Base-by-base conservation (phyloP, 2,797 vertebrate genomes). In the Megalops cyprinoides region DNA sequence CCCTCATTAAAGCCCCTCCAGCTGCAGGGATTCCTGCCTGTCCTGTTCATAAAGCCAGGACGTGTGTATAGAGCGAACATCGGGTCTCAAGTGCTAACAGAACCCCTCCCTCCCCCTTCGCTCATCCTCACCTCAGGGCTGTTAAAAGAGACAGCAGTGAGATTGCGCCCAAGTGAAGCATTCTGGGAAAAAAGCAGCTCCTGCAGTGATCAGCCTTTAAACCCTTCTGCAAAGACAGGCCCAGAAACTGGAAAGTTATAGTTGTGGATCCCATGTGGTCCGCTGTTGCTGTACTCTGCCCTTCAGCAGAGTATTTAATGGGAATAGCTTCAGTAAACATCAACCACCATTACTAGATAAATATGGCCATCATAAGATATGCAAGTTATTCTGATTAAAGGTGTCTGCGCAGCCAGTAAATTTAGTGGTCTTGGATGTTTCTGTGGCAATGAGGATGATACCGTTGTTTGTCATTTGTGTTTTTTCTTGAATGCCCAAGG, bases 101-200 rank as follows among this genome's bases (percentile, higher is more conserved):
- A 65, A 60, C n/a, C n/a, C n/a, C n/a, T n/a, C n/a, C n/a, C n/a
- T n/a, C n/a, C n/a, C n/a, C n/a, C n/a, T n/a, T n/a, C n/a, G n/a
- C n/a, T n/a, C n/a, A n/a, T n/a, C n/a, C n/a, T n/a, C n/a, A n/a
- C n/a, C n/a, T n/a, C n/a, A n/a, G n/a, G n/a, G n/a, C n/a, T n/a
- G n/a, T n/a, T n/a, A n/a, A n/a, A n/a, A n/a, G n/a, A n/a, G n/a
- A n/a, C n/a, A n/a, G n/a, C n/a, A n/a, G n/a, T n/a, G n/a, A n/a
- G n/a, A n/a, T n/a, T n/a, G 46, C 81, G 77, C 5, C 23, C 79
- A 81, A 83, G 83, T 85, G 28, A 84, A 79, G 79, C 56, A 80
- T 84, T 84, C 74, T 74, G 82, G 81, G 74, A 81, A 73, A 55
- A 44, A 2, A 71, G 60, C 10, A 12, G 60, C 28, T 65, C 15